phyloP scores from a whole-genome alignment of 2,797 vertebrate species.

The Parauchenoglanis ngamensis region DNA sequence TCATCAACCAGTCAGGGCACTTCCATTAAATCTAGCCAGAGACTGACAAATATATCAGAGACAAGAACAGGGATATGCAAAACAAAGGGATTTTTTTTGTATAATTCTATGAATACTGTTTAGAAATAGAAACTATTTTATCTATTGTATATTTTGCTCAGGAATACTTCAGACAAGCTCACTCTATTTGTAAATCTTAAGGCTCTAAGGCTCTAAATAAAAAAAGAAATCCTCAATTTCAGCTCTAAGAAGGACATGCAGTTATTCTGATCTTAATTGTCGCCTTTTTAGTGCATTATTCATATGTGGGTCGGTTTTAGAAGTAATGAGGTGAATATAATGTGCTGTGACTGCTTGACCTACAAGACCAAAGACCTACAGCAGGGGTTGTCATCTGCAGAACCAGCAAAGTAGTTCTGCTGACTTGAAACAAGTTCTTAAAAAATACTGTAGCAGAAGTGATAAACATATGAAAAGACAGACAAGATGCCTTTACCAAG shows the following conservation, averaged over 20 bases:
- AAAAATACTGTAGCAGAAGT: neutral
- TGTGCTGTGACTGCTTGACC: neutral
- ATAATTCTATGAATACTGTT: neutral
- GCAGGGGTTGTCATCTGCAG: neutral
- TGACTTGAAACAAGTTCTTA: neutral
- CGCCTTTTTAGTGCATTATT: neutral
- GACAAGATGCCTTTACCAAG: neutral
- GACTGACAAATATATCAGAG: conserved; percentile 24
- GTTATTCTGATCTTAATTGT: neutral
- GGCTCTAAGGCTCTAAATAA: neutral
- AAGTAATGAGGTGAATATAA: neutral
- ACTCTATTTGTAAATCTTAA: neutral
- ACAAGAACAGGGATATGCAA: neutral
- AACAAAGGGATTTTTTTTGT: neutral
- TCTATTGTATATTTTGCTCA: neutral
- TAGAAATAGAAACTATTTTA: neutral
- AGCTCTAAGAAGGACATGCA: neutral
- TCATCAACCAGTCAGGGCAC: conserved; percentile 42
- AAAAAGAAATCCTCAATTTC: neutral
- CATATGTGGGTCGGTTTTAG: neutral
- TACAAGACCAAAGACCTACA: neutral
- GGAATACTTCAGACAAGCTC: neutral
- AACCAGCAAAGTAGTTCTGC: neutral
- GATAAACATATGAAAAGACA: neutral
- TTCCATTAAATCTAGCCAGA: conserved; percentile 40